These are phyloP conservation scores for Sebastes vulpes DNA, from an alignment of 2,797 vertebrate genomes.

Conservation along the genomic window DNA sequence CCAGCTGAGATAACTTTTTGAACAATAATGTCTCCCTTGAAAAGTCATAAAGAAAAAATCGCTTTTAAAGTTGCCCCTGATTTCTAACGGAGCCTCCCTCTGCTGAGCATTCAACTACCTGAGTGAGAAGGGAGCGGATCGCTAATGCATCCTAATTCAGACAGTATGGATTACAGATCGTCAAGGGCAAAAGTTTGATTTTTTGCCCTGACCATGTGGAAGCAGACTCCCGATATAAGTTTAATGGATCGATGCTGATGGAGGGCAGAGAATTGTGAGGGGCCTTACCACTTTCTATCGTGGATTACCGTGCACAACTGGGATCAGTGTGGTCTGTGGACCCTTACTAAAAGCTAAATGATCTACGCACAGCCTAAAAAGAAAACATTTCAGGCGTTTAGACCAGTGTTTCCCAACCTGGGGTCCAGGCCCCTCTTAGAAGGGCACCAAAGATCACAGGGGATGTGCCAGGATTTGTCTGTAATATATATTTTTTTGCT, in stretches of 20 bases:
- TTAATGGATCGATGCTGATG: constrained; percentile 75
- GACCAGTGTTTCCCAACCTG: too few species aligned
- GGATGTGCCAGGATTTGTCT: too few species aligned
- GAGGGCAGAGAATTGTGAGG: constrained; percentile 59
- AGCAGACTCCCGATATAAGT: constrained; percentile 75
- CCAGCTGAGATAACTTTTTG: constrained; percentile 50
- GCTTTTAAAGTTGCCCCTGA: constrained; percentile 59
- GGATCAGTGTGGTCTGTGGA: constrained; percentile 59
- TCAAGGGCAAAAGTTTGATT: constrained; percentile 75
- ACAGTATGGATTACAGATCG: constrained; percentile 84
- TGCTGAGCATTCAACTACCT: constrained; percentile 53
- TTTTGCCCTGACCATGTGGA: constrained; percentile 69
- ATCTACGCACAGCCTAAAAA: constrained; percentile 51
- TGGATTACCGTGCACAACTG: constrained; percentile 56
- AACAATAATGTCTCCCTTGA: constrained; percentile 55
- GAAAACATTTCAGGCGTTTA: constrained; percentile 43
- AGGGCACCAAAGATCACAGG: too few species aligned
- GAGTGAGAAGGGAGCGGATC: constrained; percentile 61
- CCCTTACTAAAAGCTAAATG: constrained; percentile 56
- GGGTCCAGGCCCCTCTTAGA: too few species aligned
- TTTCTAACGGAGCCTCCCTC: constrained; percentile 70
- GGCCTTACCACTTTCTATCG: constrained; percentile 53
- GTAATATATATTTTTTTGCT: too few species aligned
- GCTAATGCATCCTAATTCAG: constrained; percentile 81
- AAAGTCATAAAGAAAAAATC: constrained; percentile 54